Evolutionary conservation across 1,140 invertebrate genomes (phyloP).

Genomic region (Gonioctena quinquepunctata): DNA sequence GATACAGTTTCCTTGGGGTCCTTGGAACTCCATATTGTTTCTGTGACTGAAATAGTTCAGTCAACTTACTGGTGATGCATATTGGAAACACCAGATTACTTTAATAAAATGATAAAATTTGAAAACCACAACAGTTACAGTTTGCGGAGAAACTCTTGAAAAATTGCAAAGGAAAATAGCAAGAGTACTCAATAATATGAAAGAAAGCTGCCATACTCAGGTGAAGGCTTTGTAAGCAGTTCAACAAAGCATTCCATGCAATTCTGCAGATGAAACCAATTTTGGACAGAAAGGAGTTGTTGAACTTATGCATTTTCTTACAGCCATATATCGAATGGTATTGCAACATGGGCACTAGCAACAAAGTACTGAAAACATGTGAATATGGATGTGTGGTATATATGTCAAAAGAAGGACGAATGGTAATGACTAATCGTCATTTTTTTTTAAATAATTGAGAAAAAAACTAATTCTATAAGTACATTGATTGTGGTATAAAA

Average conservation of each 20-base stretch:
- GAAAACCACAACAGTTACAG: too few species aligned
- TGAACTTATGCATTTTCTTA: neutral
- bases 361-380: too few species aligned
- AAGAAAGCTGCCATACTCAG: neutral
- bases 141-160: neutral
- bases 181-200: neutral
- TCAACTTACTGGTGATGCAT: too few species aligned
- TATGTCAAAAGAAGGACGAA: too few species aligned
- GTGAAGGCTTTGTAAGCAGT: neutral
- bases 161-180: neutral
- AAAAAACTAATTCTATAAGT: too few species aligned
- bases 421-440: too few species aligned
- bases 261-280: neutral
- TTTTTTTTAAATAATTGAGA: too few species aligned
- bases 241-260: neutral
- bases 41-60: constrained; percentile 35
- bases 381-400: too few species aligned
- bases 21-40: constrained; percentile 36
- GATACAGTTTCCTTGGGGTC: constrained; percentile 25
- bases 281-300: neutral
- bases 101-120: too few species aligned
- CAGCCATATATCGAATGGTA: neutral
- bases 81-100: too few species aligned
- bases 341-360: neutral
- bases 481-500: too few species aligned